Evolutionary conservation across 2,888 invertebrate species (phyloP).

Genomic region (Dryococelus australis): DNA sequence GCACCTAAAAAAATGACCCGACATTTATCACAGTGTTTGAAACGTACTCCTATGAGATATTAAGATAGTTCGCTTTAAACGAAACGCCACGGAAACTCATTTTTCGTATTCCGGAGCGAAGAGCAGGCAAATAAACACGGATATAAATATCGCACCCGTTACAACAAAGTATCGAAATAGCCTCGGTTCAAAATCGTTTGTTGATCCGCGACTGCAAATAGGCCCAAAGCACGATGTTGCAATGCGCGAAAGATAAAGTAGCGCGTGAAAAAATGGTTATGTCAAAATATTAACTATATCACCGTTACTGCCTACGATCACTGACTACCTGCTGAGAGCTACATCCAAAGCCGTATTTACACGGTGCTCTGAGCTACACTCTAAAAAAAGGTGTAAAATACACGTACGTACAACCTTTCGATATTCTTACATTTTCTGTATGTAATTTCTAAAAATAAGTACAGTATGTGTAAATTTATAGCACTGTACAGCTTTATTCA

Average conservation of each 20-base stretch:
- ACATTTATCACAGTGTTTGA: background rate
- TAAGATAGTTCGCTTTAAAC: background rate
- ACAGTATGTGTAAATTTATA: no score
- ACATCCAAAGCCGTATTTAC: no score
- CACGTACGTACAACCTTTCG: no score
- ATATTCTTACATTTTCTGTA: no score
- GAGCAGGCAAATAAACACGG: background rate
- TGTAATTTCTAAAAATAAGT: no score
- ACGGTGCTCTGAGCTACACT: no score
- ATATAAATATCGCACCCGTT: background rate
- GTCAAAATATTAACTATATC: no score
- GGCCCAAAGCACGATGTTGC: background rate
- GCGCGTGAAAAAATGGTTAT: no score
- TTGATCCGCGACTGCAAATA: background rate
- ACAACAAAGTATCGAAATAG: background rate
- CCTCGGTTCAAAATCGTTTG: background rate
- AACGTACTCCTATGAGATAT: background rate
- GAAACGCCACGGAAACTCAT: background rate
- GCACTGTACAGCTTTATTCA: no score
- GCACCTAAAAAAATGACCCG: background rate
- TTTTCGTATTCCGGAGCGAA: background rate
- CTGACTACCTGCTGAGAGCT: no score
- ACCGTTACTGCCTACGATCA: no score
- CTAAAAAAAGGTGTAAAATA: no score
- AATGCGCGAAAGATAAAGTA: background rate